Conservation (phyloP, 2,888 invertebrate genomes). For the Epinotia nisella region DNA sequence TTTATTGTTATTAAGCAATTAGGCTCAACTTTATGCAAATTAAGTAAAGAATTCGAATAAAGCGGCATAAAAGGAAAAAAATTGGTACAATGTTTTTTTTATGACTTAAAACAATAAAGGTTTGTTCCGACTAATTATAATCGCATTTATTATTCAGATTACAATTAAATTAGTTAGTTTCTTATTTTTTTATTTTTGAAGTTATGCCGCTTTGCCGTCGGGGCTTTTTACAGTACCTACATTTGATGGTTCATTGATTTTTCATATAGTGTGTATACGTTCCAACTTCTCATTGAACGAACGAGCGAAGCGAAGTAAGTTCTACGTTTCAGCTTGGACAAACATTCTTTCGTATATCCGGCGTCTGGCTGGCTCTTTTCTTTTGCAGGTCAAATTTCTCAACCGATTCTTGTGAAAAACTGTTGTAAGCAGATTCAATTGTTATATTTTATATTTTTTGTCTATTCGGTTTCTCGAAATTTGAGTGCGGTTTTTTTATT, state of each 20-base stretch:
- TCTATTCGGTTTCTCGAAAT: too few species aligned
- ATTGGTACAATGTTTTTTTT: slow-evolving; percentile 21
- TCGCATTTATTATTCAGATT: slow-evolving; percentile 17
- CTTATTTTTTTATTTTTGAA: neutral
- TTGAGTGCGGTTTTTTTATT: too few species aligned
- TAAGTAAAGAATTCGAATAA: slow-evolving; percentile 20
- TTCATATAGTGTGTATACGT: neutral
- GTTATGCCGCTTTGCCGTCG: slow-evolving; percentile 18
- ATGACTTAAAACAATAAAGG: slow-evolving; percentile 18
- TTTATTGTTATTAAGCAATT: slow-evolving; percentile 38
- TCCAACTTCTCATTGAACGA: too few species aligned
- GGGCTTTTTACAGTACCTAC: neutral
- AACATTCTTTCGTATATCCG: too few species aligned
- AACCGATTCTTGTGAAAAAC: too few species aligned
- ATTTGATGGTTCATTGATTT: neutral
- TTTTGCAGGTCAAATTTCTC: too few species aligned
- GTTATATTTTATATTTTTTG: too few species aligned
- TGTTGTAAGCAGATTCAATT: too few species aligned
- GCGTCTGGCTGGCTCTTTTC: too few species aligned
- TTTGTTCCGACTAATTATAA: slow-evolving; percentile 28
- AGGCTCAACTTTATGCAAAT: slow-evolving; percentile 32
- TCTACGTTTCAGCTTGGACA: too few species aligned
- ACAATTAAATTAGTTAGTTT: slow-evolving; percentile 10
- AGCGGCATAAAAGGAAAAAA: slow-evolving; percentile 13
- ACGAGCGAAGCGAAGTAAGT: too few species aligned